Conservation (phyloP, 2,888 invertebrate genomes). For the Agrotis segetum region DNA sequence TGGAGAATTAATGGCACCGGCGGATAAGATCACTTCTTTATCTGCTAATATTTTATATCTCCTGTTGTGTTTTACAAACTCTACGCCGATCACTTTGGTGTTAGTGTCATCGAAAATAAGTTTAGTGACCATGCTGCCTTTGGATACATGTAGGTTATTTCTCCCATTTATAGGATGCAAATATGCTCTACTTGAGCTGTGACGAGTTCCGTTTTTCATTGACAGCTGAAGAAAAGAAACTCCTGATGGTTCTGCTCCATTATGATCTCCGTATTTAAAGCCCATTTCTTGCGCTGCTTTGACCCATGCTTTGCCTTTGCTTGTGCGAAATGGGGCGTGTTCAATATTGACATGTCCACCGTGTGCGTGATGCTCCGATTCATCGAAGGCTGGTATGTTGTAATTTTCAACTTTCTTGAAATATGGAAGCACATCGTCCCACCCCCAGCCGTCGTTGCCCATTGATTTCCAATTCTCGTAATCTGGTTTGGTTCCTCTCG, state of each 20-base stretch:
- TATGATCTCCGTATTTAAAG: conserved; percentile 91
- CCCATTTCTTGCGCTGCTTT: conserved; percentile 92
- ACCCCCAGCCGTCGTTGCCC: conserved; percentile 94
- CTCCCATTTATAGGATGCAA: conserved; percentile 91
- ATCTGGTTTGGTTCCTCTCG: conserved; percentile 93
- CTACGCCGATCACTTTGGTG: conserved; percentile 91
- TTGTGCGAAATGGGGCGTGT: conserved; percentile 87
- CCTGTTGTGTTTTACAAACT: conserved; percentile 89
- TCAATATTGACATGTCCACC: conserved; percentile 91
- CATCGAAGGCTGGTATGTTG: conserved; percentile 88
- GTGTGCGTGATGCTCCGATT: conserved; percentile 89
- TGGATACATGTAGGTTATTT: conserved; percentile 92
- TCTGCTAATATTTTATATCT: conserved; percentile 90
- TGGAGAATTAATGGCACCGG: conserved; percentile 95
- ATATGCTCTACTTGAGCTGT: conserved; percentile 93
- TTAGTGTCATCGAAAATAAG: conserved; percentile 90
- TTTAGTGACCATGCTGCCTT: conserved; percentile 91
- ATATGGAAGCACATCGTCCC: conserved; percentile 93
- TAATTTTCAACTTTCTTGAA: conserved; percentile 95
- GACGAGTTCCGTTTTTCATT: conserved; percentile 92
- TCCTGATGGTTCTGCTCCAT: conserved; percentile 92
- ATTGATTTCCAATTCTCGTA: conserved; percentile 94
- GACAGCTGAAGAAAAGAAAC: conserved; percentile 92
- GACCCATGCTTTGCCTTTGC: conserved; percentile 90
- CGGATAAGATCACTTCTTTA: conserved; percentile 94